Base-by-base conservation (phyloP, 2,113 vertebrate species). In the Girardinichthys multiradiatus region DNA sequence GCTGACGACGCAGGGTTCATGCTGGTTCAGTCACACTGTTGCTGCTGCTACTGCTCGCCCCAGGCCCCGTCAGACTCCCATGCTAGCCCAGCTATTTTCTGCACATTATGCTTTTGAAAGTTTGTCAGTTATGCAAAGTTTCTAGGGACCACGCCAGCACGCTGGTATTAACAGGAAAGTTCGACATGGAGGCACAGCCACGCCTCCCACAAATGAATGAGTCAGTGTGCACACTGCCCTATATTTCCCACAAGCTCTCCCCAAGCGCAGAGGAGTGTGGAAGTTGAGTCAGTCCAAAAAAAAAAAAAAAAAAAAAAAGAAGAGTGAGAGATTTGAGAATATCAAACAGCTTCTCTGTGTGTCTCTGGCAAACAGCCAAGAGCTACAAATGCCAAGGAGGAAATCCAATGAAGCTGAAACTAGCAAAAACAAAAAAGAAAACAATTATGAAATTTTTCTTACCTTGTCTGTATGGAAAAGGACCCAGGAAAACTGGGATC, bases 1-100 rank as follows among this genome's bases (percentile, higher is more conserved):
- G 92, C 92, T 87, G 89, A 91, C 90, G 77, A 77, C 5, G 91
- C 85, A 80, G 89, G 77, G 91, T 87, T 91, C 91, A 91, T 78
- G 29, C 83, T 57, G 74, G 87, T 89, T 92, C 87, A 87, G 79
- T 91, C 83, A 62, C 84, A 88, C 83, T 86, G 85, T 81, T 82
- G 82, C 82, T 54, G 48, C 48, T 24, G 24, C 48, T 54, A 62
- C 84, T 86, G 80, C 64, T 82, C 79, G 54, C 84, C 60, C 86
- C 42, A 27, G 64, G 80, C 83, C 70, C 72, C 19, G 72, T 77
- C 80, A 74, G 80, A 35, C 87, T 79, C 77, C 74, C 75, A 57
- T 82, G 84, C 84, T 80, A n/a, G 8, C 64, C 51, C 77, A 54
- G 80, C 80, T 89, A 84, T 87, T 86, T 54, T 90, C 86, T 83